Evolutionary conservation across 2,113 vertebrate species (phyloP), one percentile per base, ranked within the genome.

Genomic region (Choloepus hoffmanni): DNA sequence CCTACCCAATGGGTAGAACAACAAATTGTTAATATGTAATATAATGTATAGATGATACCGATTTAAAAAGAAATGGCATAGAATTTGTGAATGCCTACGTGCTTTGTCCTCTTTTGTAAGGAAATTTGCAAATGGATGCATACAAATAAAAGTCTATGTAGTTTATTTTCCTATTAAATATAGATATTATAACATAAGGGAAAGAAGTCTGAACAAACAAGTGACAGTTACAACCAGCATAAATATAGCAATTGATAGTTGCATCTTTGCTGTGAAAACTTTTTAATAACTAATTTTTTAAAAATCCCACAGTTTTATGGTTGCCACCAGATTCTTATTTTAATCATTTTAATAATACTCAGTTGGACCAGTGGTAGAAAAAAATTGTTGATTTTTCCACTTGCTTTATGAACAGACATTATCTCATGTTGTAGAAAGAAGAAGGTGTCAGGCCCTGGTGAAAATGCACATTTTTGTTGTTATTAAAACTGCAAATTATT

Each of bases 1-100:
- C 99, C 99, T 99, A 99, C 99, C 99, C 99, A 99, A 99, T 99
- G 99, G 99, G 99, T 99, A 99, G 99, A 97, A 95, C 65, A 96
- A 98, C 98, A 98, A 98, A 95, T 99, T 99, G 99, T 99, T 99
- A 99, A 99, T 99, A 99, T 99, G 99, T 99, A 99, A 99, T 98
- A 99, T 99, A 99, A 98, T 99, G 99, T 99, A 99, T 97, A 99
- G 99, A 99, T 97, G 16, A 98, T 98, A 99, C 98, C 96, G 98
- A 97, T 99, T 99, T 99, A 99, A 99, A 99, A 98, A 99, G 93
- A 98, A 98, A 98, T 95, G 99, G 99, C 99, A 99, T 99, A 99
- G 98, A 98, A 99, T 99, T 99, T 99, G 98, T 99, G 99, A 99
- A 99, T 99, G 99, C 99, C 99, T 99, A 97, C 96, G 97, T 99